phyloP scores from a whole-genome alignment of 2,113 vertebrate genomes.

The Galemys pyrenaicus region DNA sequence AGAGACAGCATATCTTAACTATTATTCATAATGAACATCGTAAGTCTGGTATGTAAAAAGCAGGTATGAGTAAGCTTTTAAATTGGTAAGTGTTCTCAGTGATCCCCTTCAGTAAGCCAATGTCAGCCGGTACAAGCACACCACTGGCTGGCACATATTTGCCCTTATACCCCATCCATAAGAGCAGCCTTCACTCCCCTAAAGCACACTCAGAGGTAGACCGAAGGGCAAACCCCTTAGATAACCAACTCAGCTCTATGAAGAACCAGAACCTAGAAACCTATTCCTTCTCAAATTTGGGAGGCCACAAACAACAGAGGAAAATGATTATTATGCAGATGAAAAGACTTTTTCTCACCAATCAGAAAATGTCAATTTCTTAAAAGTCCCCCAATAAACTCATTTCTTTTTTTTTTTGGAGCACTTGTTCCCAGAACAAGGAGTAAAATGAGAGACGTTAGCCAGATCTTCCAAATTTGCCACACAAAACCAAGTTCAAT shows the following conservation, averaged over 20 bases:
- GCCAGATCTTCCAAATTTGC: conserved; percentile 50
- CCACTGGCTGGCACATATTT: neutral
- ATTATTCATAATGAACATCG: conserved; percentile 7
- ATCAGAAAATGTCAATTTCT: conserved; percentile 44
- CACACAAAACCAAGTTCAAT: conserved; percentile 48
- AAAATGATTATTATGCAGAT: conserved; percentile 40
- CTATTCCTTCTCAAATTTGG: conserved; percentile 15
- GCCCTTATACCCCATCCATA: neutral
- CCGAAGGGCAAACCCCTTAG: neutral
- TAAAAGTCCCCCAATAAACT: neutral
- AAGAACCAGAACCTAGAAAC: conserved; percentile 43
- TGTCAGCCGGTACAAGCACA: neutral
- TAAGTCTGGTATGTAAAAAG: neutral
- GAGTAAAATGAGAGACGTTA: neutral
- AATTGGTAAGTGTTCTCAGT: conserved; percentile 46
- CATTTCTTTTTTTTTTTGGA: conserved; percentile 31
- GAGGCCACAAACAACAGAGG: neutral
- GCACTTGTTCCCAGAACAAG: conserved; percentile 46
- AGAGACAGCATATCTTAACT: conserved; percentile 12
- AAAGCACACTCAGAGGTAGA: neutral
- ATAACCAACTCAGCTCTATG: neutral
- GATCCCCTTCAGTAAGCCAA: conserved; percentile 21
- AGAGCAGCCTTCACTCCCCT: neutral
- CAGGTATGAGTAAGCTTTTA: conserved; percentile 11
- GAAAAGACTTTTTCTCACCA: neutral